Evolutionary conservation across 2,113 vertebrate genomes (phyloP), one percentile per base, ranked within the genome.

Genomic region (Sula dactylatra): DNA sequence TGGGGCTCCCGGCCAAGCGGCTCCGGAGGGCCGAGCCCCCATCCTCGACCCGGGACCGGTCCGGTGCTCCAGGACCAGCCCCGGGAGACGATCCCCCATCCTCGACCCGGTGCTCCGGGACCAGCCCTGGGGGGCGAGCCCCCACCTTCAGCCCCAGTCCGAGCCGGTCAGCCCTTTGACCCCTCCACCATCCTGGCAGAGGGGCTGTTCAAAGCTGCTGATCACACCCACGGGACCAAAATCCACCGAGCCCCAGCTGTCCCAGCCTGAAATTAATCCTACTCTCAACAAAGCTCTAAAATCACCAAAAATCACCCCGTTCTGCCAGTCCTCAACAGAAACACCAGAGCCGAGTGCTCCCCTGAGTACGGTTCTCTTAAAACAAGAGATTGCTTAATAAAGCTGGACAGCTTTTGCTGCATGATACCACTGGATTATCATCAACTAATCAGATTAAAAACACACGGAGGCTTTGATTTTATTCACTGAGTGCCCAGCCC

Each of bases 391-490:
- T 82, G 86, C 84, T 49, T 92, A 94, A 96, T 72, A 79, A 93
- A 94, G 56, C 81, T 82, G 76, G 88, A 83, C 91, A 95, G 82
- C 81, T 96, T 96, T 93, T 76, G 36, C 82, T 82, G 50, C 69
- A 55, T 38, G 65, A 93, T 93, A 93, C 66, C 26, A 9, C 55
- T 58, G 76, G 89, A 94, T 95, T 94, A 94, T 71, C 84, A 94
- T 84, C 82, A 81, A 15, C 80, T 93, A 94, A 97, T 93, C 88
- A 90, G 89, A 96, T 91, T 90, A 84, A 91, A 93, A 89, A 44
- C 86, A 89, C 58, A 59, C 22, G 3, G 70, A 87, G 31, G 70
- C 69, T 65, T 94, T 82, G 92, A 78, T 77, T 96, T 95, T 64
- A 69, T 74, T 93, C 91, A 44, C 42, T 31, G 59, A 58, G 32